Conservation (phyloP, 2,888 invertebrate genomes). For the Petrolisthes cinctipes region DNA sequence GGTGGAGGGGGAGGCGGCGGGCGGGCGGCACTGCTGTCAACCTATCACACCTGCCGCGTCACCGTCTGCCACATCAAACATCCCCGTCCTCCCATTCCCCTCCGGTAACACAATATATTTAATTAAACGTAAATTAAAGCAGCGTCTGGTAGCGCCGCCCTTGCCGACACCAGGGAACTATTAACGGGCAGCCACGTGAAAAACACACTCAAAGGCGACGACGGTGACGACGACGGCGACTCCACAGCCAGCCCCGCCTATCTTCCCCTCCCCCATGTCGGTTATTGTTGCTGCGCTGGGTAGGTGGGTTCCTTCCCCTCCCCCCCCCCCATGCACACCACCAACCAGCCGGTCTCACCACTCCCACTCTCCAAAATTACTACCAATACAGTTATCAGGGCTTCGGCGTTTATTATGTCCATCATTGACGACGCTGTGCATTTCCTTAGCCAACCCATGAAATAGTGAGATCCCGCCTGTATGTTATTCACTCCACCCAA, state of each 20-base stretch:
- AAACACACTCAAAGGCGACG: constrained; percentile 43
- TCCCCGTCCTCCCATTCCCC: constrained; percentile 14
- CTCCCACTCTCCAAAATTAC: constrained; percentile 2
- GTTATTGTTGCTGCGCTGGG: not conserved
- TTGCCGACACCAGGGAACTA: constrained; percentile 34
- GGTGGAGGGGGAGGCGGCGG: constrained; percentile 13
- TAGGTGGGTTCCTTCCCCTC: not conserved
- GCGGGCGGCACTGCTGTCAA: constrained; percentile 25
- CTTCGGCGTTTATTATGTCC: not conserved
- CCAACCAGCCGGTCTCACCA: not conserved
- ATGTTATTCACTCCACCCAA: too few species aligned
- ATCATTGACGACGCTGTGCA: too few species aligned
- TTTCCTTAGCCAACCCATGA: too few species aligned
- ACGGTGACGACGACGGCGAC: not conserved
- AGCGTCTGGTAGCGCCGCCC: constrained; percentile 33
- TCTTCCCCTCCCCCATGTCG: not conserved
- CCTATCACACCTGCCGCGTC: constrained; percentile 43
- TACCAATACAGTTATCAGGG: constrained; percentile 12
- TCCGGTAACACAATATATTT: constrained; percentile 43
- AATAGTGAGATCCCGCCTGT: too few species aligned
- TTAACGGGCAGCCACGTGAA: constrained; percentile 36
- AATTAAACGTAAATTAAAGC: constrained; percentile 50
- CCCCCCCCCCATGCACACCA: too few species aligned
- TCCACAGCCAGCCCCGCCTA: not conserved
- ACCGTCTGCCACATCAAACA: constrained; percentile 33